Evolutionary conservation across 2,797 vertebrate genomes (phyloP).

Genomic region (Gallirallus australis): DNA sequence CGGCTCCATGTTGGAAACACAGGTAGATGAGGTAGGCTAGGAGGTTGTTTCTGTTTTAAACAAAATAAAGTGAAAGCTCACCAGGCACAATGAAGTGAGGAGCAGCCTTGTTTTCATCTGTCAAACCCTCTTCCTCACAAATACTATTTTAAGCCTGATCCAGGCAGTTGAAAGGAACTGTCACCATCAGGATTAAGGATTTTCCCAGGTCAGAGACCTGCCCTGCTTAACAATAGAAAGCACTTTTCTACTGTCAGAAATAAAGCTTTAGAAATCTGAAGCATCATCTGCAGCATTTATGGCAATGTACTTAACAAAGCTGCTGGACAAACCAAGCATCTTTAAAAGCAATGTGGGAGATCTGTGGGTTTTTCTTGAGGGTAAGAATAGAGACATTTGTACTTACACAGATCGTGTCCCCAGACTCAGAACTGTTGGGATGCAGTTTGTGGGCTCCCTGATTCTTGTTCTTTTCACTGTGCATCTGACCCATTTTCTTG

Average conservation of each 20-base stretch:
- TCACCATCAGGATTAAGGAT: slow-evolving; percentile 55
- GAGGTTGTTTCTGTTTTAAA: not conserved
- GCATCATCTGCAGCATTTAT: not conserved
- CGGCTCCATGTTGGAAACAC: not conserved
- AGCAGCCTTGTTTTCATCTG: not conserved
- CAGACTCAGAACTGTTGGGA: not conserved
- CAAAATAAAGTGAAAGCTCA: not conserved
- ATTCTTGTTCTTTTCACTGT: not conserved
- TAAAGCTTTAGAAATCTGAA: slow-evolving; percentile 22
- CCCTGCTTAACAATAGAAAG: slow-evolving; percentile 41
- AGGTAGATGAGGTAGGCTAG: not conserved
- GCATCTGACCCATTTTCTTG: not conserved
- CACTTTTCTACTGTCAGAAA: slow-evolving; percentile 35
- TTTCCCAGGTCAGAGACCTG: slow-evolving; percentile 58
- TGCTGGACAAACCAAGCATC: not conserved
- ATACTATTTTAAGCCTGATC: slow-evolving; percentile 45
- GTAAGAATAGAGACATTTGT: not conserved
- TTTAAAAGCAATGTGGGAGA: not conserved
- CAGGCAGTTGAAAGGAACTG: slow-evolving; percentile 44
- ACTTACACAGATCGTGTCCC: not conserved
- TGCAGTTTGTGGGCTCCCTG: not conserved
- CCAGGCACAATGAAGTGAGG: not conserved
- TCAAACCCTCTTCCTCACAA: slow-evolving; percentile 31
- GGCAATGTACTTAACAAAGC: not conserved
- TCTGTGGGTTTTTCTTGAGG: not conserved